These are phyloP conservation scores for Megalonaias nervosa DNA, from an alignment of 1,140 invertebrate genomes.

Conservation along the genomic window DNA sequence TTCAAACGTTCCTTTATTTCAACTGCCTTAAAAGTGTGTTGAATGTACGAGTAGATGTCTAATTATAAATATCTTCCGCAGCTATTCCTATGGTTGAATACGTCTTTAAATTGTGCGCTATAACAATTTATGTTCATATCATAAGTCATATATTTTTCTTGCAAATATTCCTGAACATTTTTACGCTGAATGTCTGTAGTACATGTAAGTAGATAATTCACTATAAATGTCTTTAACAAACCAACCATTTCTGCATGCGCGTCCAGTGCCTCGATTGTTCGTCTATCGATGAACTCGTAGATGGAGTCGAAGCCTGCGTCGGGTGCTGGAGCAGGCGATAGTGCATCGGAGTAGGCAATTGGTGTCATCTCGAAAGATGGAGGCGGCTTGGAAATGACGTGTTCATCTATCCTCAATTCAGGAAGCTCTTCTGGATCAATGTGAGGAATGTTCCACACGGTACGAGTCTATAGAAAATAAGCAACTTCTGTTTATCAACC, in stretches of 20 bases:
- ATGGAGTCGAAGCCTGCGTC: conserved; percentile 23
- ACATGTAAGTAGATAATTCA: too few relatives aligned
- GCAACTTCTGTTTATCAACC: conserved; percentile 28
- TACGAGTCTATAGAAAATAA: too few relatives aligned
- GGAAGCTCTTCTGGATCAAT: conserved; percentile 51
- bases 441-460: conserved; percentile 37
- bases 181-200: too few relatives aligned
- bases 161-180: too few relatives aligned
- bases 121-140: too few relatives aligned
- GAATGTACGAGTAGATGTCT: too few relatives aligned
- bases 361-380: conserved; percentile 16
- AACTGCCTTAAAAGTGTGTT: too few relatives aligned
- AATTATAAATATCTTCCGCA: too few relatives aligned
- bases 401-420: conserved; percentile 39
- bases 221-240: background rate
- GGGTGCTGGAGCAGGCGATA: conserved; percentile 40
- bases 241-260: conserved; percentile 55
- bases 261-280: conserved; percentile 63
- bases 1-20: too few relatives aligned
- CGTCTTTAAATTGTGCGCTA: too few relatives aligned
- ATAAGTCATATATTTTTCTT: too few relatives aligned
- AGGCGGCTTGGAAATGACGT: conserved; percentile 36
- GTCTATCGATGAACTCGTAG: conserved; percentile 51
- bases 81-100: too few relatives aligned
- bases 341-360: conserved; percentile 20